These are phyloP conservation scores for Polia nebulosa DNA, from an alignment of 2,888 invertebrate species.

Conservation along the genomic window DNA sequence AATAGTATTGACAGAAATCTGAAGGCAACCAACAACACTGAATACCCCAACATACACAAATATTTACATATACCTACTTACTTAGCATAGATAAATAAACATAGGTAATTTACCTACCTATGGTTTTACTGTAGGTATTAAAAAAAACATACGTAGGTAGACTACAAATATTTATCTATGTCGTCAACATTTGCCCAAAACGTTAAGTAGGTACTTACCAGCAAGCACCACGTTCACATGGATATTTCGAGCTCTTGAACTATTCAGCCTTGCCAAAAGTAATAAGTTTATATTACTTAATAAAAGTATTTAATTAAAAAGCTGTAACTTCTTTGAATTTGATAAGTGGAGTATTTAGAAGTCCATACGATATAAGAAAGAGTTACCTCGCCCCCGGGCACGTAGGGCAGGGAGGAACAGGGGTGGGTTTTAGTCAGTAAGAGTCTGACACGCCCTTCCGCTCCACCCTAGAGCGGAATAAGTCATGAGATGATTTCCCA, in stretches of 20 bases:
- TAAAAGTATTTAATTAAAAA: background rate
- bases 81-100: slow-evolving; percentile 15
- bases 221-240: slow-evolving; percentile 25
- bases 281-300: slow-evolving; percentile 9
- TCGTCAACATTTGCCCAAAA: slow-evolving; percentile 31
- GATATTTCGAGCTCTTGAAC: slow-evolving; percentile 41
- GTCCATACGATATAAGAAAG: background rate
- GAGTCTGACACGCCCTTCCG: too few species aligned
- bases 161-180: slow-evolving; percentile 23
- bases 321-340: background rate
- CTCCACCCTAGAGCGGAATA: too few species aligned
- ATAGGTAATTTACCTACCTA: slow-evolving; percentile 13
- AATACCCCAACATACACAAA: slow-evolving; percentile 24
- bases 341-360: background rate
- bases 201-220: slow-evolving; percentile 48
- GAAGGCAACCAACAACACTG: slow-evolving; percentile 16
- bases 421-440: too few species aligned
- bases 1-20: slow-evolving; percentile 22
- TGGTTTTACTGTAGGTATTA: background rate
- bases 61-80: slow-evolving; percentile 33
- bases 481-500: too few species aligned
- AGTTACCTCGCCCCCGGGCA: too few species aligned
- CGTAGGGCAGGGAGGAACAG: too few species aligned
- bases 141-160: background rate
- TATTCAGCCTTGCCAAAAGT: slow-evolving; percentile 24